Percentiles rank a stretch among this genome's conserved stretches.
These are phyloP conservation scores for Leptoteleia sp. DNA, from an alignment of 1,140 invertebrate genomes.

Conservation along the genomic window DNA sequence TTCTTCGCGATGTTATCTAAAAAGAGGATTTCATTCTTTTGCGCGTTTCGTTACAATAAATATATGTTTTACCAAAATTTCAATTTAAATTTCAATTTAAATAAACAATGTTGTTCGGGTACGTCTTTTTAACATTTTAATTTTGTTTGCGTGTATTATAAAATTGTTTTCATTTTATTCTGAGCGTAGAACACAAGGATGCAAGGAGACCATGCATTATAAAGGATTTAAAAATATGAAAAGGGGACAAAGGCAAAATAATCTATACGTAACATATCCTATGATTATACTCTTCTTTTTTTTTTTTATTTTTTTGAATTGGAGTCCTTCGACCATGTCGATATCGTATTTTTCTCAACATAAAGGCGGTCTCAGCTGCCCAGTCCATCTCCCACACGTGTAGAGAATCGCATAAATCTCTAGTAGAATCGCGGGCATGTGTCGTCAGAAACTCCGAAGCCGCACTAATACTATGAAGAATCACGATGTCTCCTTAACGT, in stretches of 20 bases:
- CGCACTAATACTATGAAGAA: conserved; percentile 58
- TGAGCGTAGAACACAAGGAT: too few species aligned
- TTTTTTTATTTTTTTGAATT: conserved; percentile 18
- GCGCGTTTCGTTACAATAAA: too few species aligned
- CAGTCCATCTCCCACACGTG: conserved; percentile 40
- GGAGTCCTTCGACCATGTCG: conserved; percentile 25
- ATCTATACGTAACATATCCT: conserved; percentile 12
- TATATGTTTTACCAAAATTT: too few species aligned
- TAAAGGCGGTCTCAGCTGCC: conserved; percentile 25
- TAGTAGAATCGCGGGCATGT: conserved; percentile 44
- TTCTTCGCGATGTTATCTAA: too few species aligned
- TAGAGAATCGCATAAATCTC: conserved; percentile 52
- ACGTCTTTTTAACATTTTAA: too few species aligned
- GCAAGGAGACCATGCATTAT: too few species aligned
- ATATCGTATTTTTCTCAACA: conserved; percentile 42
- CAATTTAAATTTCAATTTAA: too few species aligned
- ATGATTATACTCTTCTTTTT: conserved; percentile 29
- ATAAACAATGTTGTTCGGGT: too few species aligned
- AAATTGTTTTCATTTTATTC: too few species aligned
- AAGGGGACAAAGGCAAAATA: background rate
- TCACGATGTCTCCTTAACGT: conserved; percentile 58
- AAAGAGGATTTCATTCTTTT: too few species aligned
- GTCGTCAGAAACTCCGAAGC: conserved; percentile 51
- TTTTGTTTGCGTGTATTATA: too few species aligned
- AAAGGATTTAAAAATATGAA: conserved; percentile 14